Conservation (phyloP, 2,888 invertebrate genomes). For the Ophioninae sp. region DNA sequence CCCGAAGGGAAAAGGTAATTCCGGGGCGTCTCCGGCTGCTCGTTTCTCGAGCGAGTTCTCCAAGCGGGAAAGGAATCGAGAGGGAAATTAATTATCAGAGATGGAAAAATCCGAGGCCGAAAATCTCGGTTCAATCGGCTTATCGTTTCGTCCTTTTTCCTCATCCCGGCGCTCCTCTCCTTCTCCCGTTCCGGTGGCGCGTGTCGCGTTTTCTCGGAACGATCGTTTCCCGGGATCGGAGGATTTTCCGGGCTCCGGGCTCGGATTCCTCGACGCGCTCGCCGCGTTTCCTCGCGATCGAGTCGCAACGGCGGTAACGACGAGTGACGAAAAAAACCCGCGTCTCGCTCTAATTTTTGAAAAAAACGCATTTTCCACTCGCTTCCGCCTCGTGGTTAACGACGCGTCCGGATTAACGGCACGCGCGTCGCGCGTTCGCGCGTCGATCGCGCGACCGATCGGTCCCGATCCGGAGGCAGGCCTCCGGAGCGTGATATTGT, state of each 20-base stretch:
- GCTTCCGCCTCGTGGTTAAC: conserved; percentile 42
- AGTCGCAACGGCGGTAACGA: too few species aligned
- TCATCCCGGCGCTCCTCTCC: not conserved
- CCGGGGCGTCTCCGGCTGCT: not conserved
- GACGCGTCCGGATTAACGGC: conserved; percentile 42
- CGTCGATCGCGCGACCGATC: conserved; percentile 65
- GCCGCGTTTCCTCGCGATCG: too few species aligned
- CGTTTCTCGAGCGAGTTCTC: not conserved
- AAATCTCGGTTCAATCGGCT: conserved; percentile 57
- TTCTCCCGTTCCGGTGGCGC: not conserved
- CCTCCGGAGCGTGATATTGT: conserved; percentile 80
- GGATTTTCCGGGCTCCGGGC: not conserved
- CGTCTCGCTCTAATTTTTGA: too few species aligned
- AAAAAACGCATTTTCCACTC: conserved; percentile 10
- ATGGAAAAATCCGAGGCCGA: conserved; percentile 28
- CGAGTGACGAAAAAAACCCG: too few species aligned
- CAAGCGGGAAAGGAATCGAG: conserved; percentile 1
- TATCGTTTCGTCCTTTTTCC: conserved; percentile 20
- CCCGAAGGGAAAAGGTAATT: conserved; percentile 1
- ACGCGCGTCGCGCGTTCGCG: conserved; percentile 29
- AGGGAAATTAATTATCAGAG: conserved; percentile 57
- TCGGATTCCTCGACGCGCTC: not conserved
- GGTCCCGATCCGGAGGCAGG: conserved; percentile 74
- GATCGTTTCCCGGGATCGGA: not conserved
- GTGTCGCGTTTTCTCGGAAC: conserved; percentile 16